These are phyloP conservation scores for Scophthalmus maximus DNA, from an alignment of 2,113 vertebrate species.

Conservation along the genomic window DNA sequence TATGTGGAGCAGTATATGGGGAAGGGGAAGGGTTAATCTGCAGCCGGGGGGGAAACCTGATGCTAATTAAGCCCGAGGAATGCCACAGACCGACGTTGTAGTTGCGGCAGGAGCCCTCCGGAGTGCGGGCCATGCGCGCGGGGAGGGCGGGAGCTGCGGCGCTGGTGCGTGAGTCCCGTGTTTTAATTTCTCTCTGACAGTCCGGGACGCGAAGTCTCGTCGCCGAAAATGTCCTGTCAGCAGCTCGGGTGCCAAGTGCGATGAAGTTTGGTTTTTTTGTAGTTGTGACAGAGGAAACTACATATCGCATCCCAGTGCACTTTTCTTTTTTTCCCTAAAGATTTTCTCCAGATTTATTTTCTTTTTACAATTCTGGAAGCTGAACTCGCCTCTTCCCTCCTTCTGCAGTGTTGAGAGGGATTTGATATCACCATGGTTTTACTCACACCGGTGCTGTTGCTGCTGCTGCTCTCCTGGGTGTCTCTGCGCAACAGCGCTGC, in stretches of 20 bases:
- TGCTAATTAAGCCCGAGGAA: conserved; percentile 84
- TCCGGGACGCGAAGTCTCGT: conserved; percentile 33
- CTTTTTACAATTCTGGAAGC: too few relatives aligned
- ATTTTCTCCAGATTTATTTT: too few relatives aligned
- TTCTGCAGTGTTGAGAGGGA: conserved; percentile 34
- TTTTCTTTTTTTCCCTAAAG: conserved; percentile 1
- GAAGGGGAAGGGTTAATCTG: conserved; percentile 80
- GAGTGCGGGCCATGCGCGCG: conserved; percentile 61
- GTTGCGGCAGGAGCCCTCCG: conserved; percentile 62
- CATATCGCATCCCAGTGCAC: background rate
- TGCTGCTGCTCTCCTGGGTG: conserved; percentile 59
- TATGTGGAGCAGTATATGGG: background rate
- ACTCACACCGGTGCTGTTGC: conserved; percentile 45
- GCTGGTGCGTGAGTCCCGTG: conserved; percentile 42
- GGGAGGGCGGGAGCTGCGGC: conserved; percentile 48
- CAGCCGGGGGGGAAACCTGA: conserved; percentile 85
- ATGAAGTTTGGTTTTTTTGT: conserved; percentile 21
- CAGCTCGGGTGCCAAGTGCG: background rate
- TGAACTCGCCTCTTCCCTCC: background rate
- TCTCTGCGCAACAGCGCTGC: conserved; percentile 34
- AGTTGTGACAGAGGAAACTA: background rate
- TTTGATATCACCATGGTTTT: conserved; percentile 62
- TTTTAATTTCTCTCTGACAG: conserved; percentile 64
- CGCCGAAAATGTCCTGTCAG: conserved; percentile 22
- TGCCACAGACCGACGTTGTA: conserved; percentile 74